Evolutionary conservation across 2,113 vertebrate species (phyloP), one percentile per base, ranked within the genome.

Genomic region (Muntiacus muntjak): DNA sequence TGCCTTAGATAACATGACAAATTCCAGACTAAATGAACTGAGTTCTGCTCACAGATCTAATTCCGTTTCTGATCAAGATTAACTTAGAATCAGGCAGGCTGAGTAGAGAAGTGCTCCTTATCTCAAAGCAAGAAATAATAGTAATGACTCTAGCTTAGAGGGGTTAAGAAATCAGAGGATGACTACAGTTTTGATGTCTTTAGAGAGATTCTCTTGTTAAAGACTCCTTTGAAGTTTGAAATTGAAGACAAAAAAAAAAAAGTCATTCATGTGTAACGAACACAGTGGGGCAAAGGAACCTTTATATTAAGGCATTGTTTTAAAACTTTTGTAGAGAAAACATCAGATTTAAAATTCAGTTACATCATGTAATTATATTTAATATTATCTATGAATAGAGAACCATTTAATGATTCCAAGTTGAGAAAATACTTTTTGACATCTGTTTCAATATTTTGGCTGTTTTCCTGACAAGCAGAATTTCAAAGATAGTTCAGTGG

Each of bases 391-490:
- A 97, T 97, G 82, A 62, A 97, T 87, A 30, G 57, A 33, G 91
- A 10, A 5, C 81, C 86, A 94, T 64, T 95, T 97, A 98, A 87
- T 67, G 81, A 92, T 26, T 90, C 17, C 47, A 98, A 97, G 11
- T 11, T 94, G 88, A 93, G 58, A 97, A 98, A 98, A 97, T 89
- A 82, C 1, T 57, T 98, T 98, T 91, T 95, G 95, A 95, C 97
- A 91, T 86, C 87, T 97, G 83, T 95, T 98, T 98, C 87, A 95
- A 97, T 64, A 28, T 93, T 94, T 96, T 97, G 95, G 89, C 97
- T 97, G 78, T 93, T 86, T 86, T 14, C 40, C 28, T 86, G 79
- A 98, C 94, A 92, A 94, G 85, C 93, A 52, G 60, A 93, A 97
- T 97, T 98, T 98, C 83, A 98, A 92, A 97, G 94, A 79, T 81